Evolutionary conservation across 2,888 invertebrate genomes (phyloP), one percentile per base, ranked within the genome.

Genomic region (Scaptomyza parva): DNA sequence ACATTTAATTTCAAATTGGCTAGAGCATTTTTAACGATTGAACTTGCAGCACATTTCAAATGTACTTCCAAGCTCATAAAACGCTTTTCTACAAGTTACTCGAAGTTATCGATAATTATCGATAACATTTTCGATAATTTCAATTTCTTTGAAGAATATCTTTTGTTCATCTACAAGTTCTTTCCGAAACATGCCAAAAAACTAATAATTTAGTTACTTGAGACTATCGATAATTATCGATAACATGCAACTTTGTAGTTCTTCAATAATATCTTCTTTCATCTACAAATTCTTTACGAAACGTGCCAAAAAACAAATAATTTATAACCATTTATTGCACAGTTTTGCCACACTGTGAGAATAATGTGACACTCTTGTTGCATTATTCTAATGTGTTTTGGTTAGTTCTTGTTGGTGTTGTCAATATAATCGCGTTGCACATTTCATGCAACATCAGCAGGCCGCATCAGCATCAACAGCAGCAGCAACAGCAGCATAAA

Each of bases 301-400:
- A n/a, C n/a, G n/a, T n/a, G n/a, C n/a, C n/a, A n/a, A n/a, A n/a
- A n/a, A n/a, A n/a, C n/a, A n/a, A n/a, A n/a, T n/a, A n/a, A n/a
- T n/a, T n/a, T n/a, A n/a, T n/a, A n/a, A n/a, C n/a, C n/a, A n/a
- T n/a, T n/a, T n/a, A n/a, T 11, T 12, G 45, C 11, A 1, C 20
- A 48, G 59, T 35, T 43, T 51, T 58, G 59, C n/a, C 48, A 17
- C 35, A 52, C 17, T 33, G 39, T n/a, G 22, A 41, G 64, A 52
- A 17, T 30, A 52, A n/a, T 33, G 39, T n/a, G 22, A 41, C 64
- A 52, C 43, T 48, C 9, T 20, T 33, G 65, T 65, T 68, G 70
- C 76, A 78, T 73, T 78, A 78, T 81, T 76, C 74, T 78, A 81
- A 81, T 75, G 78, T 54, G 67, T 54, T 83, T 77, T 75, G 28